phyloP scores from a whole-genome alignment of 2,797 vertebrate species.

The Ataeniobius toweri region DNA sequence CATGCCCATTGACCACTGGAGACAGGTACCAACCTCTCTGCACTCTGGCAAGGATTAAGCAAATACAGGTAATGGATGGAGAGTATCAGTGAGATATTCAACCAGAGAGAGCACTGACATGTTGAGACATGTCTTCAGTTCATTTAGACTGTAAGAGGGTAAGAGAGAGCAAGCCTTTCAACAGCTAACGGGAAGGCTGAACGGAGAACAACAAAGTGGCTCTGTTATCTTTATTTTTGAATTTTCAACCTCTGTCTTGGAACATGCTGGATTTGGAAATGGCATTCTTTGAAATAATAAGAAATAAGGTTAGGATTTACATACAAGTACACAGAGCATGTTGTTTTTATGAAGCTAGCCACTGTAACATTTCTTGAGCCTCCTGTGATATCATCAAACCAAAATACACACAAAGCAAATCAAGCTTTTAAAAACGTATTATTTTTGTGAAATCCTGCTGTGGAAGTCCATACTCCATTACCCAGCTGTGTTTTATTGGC shows the following conservation, averaged over 20 bases:
- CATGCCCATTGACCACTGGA: not conserved
- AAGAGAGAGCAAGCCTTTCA: not conserved
- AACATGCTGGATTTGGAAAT: not conserved
- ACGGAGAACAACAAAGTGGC: not conserved
- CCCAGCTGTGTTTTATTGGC: slow-evolving; percentile 1
- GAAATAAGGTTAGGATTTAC: not conserved
- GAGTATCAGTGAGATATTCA: not conserved
- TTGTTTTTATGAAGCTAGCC: not conserved
- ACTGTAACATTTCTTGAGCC: not conserved
- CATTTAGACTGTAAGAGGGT: not conserved
- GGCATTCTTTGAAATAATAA: not conserved
- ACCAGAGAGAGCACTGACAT: not conserved
- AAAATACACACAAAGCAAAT: slow-evolving; percentile 4
- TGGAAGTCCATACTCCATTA: not conserved
- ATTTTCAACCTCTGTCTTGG: slow-evolving; percentile 1
- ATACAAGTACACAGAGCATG: not conserved
- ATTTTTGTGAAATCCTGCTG: not conserved
- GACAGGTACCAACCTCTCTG: not conserved
- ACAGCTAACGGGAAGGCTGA: not conserved
- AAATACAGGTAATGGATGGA: not conserved
- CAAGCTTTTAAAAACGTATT: not conserved
- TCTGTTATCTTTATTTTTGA: not conserved
- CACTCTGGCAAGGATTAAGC: not conserved
- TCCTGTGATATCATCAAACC: not conserved
- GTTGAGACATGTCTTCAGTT: not conserved